Conservation (phyloP, 2,888 invertebrate genomes). For the Cataglyphis rosenhaueri region DNA sequence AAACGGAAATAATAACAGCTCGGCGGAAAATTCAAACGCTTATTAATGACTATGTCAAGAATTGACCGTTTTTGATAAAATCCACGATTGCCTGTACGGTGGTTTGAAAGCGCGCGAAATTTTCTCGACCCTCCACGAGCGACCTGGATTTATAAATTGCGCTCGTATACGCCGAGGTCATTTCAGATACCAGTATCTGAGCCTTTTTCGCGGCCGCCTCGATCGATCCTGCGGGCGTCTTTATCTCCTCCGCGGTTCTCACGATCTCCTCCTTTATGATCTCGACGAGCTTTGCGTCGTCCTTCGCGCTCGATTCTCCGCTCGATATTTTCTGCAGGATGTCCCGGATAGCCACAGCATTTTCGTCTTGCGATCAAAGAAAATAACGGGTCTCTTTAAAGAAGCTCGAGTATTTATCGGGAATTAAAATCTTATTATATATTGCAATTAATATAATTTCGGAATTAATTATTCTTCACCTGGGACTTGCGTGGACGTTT, state of each 20-base stretch:
- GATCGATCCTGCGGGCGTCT: conserved; percentile 70
- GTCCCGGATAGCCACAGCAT: conserved; percentile 53
- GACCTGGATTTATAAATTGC: conserved; percentile 77
- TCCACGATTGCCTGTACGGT: conserved; percentile 78
- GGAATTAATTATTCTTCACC: conserved; percentile 59
- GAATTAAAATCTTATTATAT: background rate
- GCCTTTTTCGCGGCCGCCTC: conserved; percentile 76
- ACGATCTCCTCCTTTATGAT: conserved; percentile 73
- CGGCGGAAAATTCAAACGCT: background rate
- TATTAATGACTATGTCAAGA: conserved; percentile 30
- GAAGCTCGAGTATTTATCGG: background rate
- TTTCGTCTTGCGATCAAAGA: conserved; percentile 51
- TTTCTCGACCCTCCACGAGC: conserved; percentile 70
- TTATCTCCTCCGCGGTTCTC: conserved; percentile 68
- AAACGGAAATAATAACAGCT: background rate
- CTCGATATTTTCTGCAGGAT: conserved; percentile 65
- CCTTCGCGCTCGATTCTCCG: conserved; percentile 61
- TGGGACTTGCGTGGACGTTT: conserved; percentile 34
- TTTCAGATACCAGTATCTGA: conserved; percentile 74
- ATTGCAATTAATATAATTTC: background rate
- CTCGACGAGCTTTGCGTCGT: conserved; percentile 73
- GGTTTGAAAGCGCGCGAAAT: conserved; percentile 73
- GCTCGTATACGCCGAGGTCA: conserved; percentile 77
- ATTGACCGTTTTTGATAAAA: conserved; percentile 73
- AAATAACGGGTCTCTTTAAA: background rate